Evolutionary conservation across 2,888 invertebrate species (phyloP).

Genomic region (Sesamia inferens): DNA sequence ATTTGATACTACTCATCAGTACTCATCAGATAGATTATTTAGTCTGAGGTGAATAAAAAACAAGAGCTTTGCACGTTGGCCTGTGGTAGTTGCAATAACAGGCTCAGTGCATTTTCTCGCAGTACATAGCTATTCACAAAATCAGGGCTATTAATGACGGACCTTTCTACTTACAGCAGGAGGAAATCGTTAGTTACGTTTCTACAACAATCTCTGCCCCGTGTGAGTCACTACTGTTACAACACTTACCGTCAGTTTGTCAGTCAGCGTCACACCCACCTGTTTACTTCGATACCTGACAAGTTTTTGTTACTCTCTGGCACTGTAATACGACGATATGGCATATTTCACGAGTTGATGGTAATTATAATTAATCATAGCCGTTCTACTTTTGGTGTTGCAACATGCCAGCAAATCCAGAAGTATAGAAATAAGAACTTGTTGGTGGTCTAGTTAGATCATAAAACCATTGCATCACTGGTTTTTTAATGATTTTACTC

Average conservation of each 20-base stretch:
- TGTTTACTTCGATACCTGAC: conserved; percentile 14
- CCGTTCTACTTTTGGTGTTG: conserved; percentile 12
- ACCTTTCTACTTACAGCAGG: neutral
- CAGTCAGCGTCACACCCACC: neutral
- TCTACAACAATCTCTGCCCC: neutral
- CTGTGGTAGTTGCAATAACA: neutral
- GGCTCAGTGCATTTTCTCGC: neutral
- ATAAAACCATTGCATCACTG: neutral
- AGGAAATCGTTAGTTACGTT: neutral
- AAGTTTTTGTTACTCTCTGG: neutral
- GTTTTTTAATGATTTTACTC: neutral
- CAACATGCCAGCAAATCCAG: conserved; percentile 12
- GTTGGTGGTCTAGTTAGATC: neutral
- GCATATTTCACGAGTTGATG: conserved; percentile 10
- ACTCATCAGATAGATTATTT: neutral
- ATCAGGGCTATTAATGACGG: neutral
- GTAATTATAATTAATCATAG: conserved; percentile 31
- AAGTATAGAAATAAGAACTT: conserved; percentile 1
- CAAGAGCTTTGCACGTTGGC: neutral
- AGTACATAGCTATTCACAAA: neutral
- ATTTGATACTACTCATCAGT: conserved; percentile 14
- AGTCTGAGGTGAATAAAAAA: neutral
- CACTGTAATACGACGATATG: conserved; percentile 21
- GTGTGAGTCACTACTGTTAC: neutral
- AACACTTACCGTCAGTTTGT: conserved; percentile 7